These are phyloP conservation scores for Odontocolon sp. DNA, from an alignment of 2,888 invertebrate genomes.

Conservation along the genomic window DNA sequence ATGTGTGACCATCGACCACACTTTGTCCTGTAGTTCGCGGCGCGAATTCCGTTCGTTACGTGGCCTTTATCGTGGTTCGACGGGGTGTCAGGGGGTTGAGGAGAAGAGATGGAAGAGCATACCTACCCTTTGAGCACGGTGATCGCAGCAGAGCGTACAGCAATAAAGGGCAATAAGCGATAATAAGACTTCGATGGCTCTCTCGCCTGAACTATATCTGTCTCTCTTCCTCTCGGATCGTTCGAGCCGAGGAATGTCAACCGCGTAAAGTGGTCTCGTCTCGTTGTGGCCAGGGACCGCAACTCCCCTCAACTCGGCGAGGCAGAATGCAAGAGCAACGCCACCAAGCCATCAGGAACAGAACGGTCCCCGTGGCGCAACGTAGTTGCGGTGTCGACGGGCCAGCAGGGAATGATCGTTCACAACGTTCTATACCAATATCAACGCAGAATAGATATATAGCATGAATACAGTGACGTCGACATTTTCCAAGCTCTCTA, in stretches of 20 bases:
- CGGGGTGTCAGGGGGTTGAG: constrained; percentile 3
- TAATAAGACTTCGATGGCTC: constrained; percentile 66
- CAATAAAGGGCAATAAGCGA: constrained; percentile 64
- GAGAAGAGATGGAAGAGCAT: constrained; percentile 22
- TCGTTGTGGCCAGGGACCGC: constrained; percentile 49
- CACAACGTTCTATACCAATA: background rate
- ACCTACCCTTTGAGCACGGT: constrained; percentile 41
- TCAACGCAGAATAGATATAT: background rate
- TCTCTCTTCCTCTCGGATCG: constrained; percentile 60
- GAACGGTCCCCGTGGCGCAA: constrained; percentile 36
- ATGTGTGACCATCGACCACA: background rate
- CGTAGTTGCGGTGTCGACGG: constrained; percentile 45
- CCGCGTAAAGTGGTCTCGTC: constrained; percentile 65
- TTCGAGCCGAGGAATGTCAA: constrained; percentile 70
- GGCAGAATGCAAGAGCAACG: constrained; percentile 44
- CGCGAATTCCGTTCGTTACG: constrained; percentile 23
- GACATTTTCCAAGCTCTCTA: constrained; percentile 55
- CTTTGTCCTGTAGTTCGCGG: background rate
- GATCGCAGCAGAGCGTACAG: constrained; percentile 34
- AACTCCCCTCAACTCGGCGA: constrained; percentile 8
- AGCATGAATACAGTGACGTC: constrained; percentile 15
- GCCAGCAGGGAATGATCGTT: constrained; percentile 47
- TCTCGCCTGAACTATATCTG: background rate
- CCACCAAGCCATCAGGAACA: constrained; percentile 42
- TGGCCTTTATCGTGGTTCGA: constrained; percentile 19